Base-by-base conservation (phyloP, 2,888 invertebrate species). In the Lepidonotus clava region DNA sequence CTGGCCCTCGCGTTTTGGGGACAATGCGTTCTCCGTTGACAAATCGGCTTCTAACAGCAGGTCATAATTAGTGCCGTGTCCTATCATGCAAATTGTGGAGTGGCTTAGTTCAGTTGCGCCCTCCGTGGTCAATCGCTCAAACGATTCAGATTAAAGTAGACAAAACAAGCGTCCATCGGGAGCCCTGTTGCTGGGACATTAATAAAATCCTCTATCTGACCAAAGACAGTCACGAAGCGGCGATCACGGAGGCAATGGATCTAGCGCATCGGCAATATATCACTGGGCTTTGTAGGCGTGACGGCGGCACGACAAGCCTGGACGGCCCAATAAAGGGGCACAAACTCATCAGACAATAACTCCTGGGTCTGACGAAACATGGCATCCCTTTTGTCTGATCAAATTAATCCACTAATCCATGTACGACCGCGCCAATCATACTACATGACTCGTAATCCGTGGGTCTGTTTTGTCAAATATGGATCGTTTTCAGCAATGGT, bases 121-220 rank as follows among this genome's bases (percentile, higher is more conserved):
- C 61, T 61, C 61, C 28, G 61, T 32, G 61, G 61, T 61, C 61
- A 61, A 61, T 61, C 61, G n/a, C 61, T 61, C 61, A 61, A 61
- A 61, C 61, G 61, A 24, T 61, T 28, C n/a, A 61, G 61, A 61
- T 61, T 61, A 61, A 61, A 4, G 28, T 28, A 53, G n/a, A 53
- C 6, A 53, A 53, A 24, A 61, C 2, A 28, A 5, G 61, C 5
- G 4, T 2, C 61, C 61, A 2, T 5, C 28, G 5, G 61, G 61
- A 24, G 24, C 11, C 2, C 61, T 1, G 11, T 61, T 28, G 28
- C 46, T 6, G 46, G 18, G 46, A 18, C 8, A 6, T 46, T 53
- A 53, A n/a, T n/a, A n/a, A 53, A 53, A 53, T 18, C 53, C 53
- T 1, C 53, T 53, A 53, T 53, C 53, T 53, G 53, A 24, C 21